Evolutionary conservation across 1,140 invertebrate species (phyloP).

Genomic region (Panonychus citri): DNA sequence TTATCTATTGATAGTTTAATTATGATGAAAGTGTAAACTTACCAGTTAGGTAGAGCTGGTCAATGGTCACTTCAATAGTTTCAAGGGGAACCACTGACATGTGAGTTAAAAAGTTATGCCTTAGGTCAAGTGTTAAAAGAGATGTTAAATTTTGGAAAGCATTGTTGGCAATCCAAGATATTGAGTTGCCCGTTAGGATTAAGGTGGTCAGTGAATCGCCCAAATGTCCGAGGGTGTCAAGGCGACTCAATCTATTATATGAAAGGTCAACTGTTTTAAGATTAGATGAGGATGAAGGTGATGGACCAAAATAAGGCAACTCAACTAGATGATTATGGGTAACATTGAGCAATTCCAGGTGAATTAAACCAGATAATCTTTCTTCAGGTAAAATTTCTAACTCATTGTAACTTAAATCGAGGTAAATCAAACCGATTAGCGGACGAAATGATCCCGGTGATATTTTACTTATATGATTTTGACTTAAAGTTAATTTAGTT

Average conservation of each 20-base stretch:
- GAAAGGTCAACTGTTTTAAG: constrained; percentile 50
- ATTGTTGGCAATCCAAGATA: constrained; percentile 47
- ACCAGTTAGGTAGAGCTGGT: constrained; percentile 24
- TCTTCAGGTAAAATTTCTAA: constrained; percentile 61
- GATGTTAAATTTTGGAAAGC: constrained; percentile 54
- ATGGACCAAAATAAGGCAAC: constrained; percentile 52
- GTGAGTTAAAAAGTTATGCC: constrained; percentile 55
- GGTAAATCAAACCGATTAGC: constrained; percentile 39
- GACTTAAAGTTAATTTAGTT: constrained; percentile 41
- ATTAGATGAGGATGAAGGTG: constrained; percentile 33
- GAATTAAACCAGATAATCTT: constrained; percentile 46
- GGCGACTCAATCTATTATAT: constrained; percentile 50
- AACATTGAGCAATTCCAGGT: constrained; percentile 47
- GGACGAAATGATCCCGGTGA: constrained; percentile 60
- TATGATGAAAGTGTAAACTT: constrained; percentile 4
- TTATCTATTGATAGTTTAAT: no score
- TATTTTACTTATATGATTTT: constrained; percentile 50
- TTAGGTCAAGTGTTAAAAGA: constrained; percentile 50
- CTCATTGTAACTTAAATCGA: constrained; percentile 60
- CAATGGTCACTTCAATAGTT: constrained; percentile 15
- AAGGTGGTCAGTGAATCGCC: constrained; percentile 44
- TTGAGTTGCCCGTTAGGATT: constrained; percentile 54
- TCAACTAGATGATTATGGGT: constrained; percentile 56
- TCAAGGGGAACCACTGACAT: constrained; percentile 36
- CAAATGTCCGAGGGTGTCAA: constrained; percentile 36